Percentiles rank a stretch among this genome's conserved stretches.
phyloP scores from a whole-genome alignment of 2,113 vertebrate species.

The Lepus europaeus region DNA sequence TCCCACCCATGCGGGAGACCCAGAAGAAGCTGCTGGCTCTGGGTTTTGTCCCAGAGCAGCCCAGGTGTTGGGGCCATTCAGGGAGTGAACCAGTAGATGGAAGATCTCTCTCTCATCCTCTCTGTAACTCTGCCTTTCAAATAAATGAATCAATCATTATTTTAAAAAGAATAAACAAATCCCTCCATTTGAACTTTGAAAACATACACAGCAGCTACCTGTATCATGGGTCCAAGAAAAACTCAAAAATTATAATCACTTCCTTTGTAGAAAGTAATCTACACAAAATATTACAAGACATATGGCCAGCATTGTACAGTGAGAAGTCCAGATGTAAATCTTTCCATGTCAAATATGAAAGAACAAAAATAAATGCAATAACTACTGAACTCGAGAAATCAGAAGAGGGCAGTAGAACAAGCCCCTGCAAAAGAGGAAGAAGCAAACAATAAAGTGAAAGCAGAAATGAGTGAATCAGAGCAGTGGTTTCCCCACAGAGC shows the following conservation, averaged over 20 bases:
- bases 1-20: too few species aligned
- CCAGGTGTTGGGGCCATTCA: too few species aligned
- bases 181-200: neutral
- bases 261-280: neutral
- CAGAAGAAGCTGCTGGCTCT: too few species aligned
- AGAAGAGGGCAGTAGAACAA: conserved; percentile 56
- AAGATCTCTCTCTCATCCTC: too few species aligned
- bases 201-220: neutral
- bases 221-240: neutral
- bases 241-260: conserved; percentile 31
- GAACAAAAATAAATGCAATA: conserved; percentile 1
- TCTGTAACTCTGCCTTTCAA: too few species aligned
- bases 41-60: too few species aligned
- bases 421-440: conserved; percentile 24
- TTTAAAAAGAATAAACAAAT: neutral
- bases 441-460: conserved; percentile 63
- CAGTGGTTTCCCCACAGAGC: neutral
- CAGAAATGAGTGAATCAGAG: conserved; percentile 51
- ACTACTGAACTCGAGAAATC: conserved; percentile 23
- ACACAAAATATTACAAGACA: conserved; percentile 3
- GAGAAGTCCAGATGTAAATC: conserved; percentile 23
- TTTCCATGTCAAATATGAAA: conserved; percentile 44
- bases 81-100: too few species aligned
- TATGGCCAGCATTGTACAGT: neutral
- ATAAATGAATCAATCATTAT: too few species aligned